Conservation (phyloP, 1,140 invertebrate genomes). For the Drosophila baimaii region DNA sequence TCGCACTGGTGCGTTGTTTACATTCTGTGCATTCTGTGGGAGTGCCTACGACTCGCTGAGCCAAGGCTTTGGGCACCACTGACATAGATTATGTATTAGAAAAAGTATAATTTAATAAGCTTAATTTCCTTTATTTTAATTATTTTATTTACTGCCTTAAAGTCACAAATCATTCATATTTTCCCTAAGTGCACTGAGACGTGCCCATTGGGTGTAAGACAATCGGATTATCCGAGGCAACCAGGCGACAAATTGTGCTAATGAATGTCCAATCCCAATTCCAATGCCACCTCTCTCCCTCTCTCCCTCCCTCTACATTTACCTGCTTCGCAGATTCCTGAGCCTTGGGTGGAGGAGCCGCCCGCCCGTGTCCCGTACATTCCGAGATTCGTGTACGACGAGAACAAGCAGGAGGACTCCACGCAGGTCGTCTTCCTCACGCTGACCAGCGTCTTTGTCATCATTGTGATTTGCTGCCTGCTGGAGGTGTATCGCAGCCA, state of each 20-base stretch:
- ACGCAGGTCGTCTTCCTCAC: conserved; percentile 90
- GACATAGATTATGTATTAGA: background rate
- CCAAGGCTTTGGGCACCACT: too few species aligned
- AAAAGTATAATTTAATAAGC: background rate
- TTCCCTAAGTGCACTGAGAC: background rate
- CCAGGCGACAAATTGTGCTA: conserved; percentile 65
- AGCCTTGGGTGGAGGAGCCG: conserved; percentile 92
- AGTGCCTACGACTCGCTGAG: too few species aligned
- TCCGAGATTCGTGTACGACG: conserved; percentile 88
- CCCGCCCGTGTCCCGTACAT: conserved; percentile 90
- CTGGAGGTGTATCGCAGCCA: conserved; percentile 88
- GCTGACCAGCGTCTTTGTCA: conserved; percentile 88
- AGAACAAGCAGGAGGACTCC: conserved; percentile 90
- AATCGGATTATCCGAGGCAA: conserved; percentile 31
- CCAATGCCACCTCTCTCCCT: conserved; percentile 22
- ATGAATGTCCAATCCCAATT: conserved; percentile 51
- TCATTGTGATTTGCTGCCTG: conserved; percentile 87
- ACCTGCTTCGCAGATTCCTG: conserved; percentile 85
- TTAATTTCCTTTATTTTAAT: background rate
- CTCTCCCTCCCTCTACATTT: conserved; percentile 1
- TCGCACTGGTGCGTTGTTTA: too few species aligned
- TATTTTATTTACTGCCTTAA: background rate
- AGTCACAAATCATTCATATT: background rate
- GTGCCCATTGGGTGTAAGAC: background rate
- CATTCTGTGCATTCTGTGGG: too few species aligned